phyloP scores from a whole-genome alignment of 2,113 vertebrate genomes.

The Rhombomys opimus region DNA sequence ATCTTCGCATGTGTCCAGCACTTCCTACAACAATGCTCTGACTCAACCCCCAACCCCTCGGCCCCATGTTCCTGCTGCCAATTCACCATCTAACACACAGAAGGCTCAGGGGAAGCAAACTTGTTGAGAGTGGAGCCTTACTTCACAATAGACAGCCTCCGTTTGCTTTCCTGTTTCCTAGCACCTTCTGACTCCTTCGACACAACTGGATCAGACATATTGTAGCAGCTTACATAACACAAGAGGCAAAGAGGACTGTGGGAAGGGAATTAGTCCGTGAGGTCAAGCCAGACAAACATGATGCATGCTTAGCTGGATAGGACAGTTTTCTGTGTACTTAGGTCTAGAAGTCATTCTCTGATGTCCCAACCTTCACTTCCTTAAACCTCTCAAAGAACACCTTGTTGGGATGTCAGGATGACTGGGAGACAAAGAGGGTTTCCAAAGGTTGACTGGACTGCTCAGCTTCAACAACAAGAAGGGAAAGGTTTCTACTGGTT shows the following conservation, averaged over 20 bases:
- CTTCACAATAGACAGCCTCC: not conserved
- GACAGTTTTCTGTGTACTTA: not conserved
- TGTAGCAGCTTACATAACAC: not conserved
- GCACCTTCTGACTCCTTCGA: conserved; percentile 3
- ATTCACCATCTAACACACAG: not conserved
- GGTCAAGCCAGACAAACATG: not conserved
- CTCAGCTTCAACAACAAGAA: not conserved
- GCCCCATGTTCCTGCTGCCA: not conserved
- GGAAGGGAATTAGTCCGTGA: not conserved
- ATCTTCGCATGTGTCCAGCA: conserved; percentile 32
- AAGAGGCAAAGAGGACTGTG: not conserved
- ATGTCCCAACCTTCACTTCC: not conserved
- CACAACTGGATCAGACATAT: not conserved
- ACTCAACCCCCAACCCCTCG: conserved; percentile 14
- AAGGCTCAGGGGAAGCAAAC: not conserved
- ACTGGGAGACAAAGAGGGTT: not conserved
- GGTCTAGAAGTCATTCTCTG: not conserved
- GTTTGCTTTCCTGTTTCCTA: conserved; percentile 24
- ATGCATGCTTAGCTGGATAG: not conserved
- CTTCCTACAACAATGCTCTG: conserved; percentile 49
- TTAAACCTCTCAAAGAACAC: not conserved
- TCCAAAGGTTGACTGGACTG: not conserved
- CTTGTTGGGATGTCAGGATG: not conserved
- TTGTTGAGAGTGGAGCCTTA: not conserved
- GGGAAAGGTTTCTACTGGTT: not conserved